These are phyloP conservation scores for Varanus komodoensis DNA, from an alignment of 2,113 vertebrate genomes.

Conservation along the genomic window DNA sequence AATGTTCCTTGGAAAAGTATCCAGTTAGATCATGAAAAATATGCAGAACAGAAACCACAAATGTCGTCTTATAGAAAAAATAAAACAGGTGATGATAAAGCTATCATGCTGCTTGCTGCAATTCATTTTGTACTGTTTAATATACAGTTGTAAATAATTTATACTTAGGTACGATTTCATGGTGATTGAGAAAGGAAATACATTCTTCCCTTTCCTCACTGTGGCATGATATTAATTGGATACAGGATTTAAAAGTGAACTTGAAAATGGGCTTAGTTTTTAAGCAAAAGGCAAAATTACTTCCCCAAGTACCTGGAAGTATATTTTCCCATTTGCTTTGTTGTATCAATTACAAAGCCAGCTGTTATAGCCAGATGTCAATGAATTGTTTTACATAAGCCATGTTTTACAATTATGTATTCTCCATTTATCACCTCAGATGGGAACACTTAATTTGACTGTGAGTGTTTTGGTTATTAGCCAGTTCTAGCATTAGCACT, in stretches of 20 bases:
- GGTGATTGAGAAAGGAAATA: background rate
- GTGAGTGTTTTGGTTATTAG: slow-evolving; percentile 76
- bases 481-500: slow-evolving; percentile 78
- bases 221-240: slow-evolving; percentile 16
- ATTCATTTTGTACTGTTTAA: background rate
- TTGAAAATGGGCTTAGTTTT: slow-evolving; percentile 55
- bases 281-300: background rate
- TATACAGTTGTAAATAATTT: slow-evolving; percentile 2
- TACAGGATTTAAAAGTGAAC: slow-evolving; percentile 35
- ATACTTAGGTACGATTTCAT: background rate
- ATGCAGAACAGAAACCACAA: background rate
- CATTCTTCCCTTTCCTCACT: slow-evolving; percentile 26
- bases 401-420: slow-evolving; percentile 63
- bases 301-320: slow-evolving; percentile 53
- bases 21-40: background rate
- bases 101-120: background rate
- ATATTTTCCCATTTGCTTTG: slow-evolving; percentile 63
- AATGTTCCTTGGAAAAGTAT: background rate
- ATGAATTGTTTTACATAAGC: slow-evolving; percentile 74
- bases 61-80: background rate
- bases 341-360: slow-evolving; percentile 73
- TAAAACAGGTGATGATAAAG: slow-evolving; percentile 5
- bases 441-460: slow-evolving; percentile 79
- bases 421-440: slow-evolving; percentile 77
- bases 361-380: slow-evolving; percentile 79